A percentile compares a stretch with the other conserved stretches of the same genome.
Conservation (phyloP, 2,113 vertebrate genomes). For the Antechinus flavipes region DNA sequence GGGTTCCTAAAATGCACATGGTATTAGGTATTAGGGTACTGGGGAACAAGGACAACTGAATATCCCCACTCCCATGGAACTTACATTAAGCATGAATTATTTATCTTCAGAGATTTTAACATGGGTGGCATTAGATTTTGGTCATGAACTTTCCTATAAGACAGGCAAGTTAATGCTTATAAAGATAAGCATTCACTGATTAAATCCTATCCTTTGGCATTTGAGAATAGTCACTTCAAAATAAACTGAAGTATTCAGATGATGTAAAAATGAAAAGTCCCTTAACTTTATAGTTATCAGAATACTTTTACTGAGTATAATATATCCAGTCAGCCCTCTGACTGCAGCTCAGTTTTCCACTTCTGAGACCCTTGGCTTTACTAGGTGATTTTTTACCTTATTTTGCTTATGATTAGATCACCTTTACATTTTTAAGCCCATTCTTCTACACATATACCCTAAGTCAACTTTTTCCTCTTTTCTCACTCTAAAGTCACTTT, state of each 20-base stretch:
- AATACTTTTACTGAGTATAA: neutral
- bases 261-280: neutral
- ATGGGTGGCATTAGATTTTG: neutral
- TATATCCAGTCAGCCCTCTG: neutral
- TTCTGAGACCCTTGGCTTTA: neutral
- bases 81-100: neutral
- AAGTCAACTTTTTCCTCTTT: neutral
- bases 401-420: neutral
- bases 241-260: neutral
- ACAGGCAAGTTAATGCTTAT: too few species aligned
- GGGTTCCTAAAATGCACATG: neutral
- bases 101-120: neutral
- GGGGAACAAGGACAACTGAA: neutral
- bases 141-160: neutral
- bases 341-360: neutral
- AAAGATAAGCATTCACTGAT: neutral
- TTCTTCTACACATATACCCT: neutral
- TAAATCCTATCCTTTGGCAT: neutral
- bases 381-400: neutral
- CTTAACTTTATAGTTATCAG: neutral
- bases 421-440: neutral
- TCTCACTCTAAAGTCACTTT: neutral
- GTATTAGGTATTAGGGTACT: neutral
- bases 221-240: neutral
- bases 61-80: neutral